phyloP scores from a whole-genome alignment of 2,113 vertebrate species.

The Microtus pennsylvanicus region DNA sequence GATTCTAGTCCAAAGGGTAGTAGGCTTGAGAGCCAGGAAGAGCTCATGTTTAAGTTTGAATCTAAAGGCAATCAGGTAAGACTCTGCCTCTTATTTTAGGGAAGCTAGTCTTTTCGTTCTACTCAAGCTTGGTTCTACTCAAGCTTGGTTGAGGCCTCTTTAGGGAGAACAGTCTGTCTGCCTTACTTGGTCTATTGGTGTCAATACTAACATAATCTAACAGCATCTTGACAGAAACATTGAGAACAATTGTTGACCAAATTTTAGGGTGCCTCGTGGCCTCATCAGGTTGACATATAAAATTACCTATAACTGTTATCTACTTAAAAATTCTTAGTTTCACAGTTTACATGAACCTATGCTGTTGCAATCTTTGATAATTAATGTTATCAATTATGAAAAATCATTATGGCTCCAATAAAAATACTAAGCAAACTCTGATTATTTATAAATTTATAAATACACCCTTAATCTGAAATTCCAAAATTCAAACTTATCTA shows the following conservation, averaged over 20 bases:
- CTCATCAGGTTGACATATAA: not conserved
- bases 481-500: not conserved
- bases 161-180: too few relatives aligned
- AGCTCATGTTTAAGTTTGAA: too few relatives aligned
- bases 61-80: too few relatives aligned
- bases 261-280: not conserved
- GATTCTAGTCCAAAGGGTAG: too few relatives aligned
- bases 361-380: constrained; percentile 31
- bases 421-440: constrained; percentile 29
- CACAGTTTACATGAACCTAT: not conserved
- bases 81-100: too few relatives aligned
- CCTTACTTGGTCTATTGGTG: too few relatives aligned
- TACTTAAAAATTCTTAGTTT: constrained; percentile 37
- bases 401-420: not conserved
- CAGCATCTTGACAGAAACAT: not conserved
- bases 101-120: too few relatives aligned
- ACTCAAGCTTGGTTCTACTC: too few relatives aligned
- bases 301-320: constrained; percentile 2
- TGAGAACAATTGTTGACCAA: not conserved
- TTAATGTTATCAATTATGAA: not conserved
- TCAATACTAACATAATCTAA: not conserved
- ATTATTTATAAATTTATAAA: constrained; percentile 7
- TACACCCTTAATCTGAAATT: not conserved
- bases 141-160: too few relatives aligned
- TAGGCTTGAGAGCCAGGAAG: too few relatives aligned